Percentiles rank a stretch among this genome's conserved stretches.
These are phyloP conservation scores for Achlya flavicornis DNA, from an alignment of 2,888 invertebrate genomes.

Conservation along the genomic window DNA sequence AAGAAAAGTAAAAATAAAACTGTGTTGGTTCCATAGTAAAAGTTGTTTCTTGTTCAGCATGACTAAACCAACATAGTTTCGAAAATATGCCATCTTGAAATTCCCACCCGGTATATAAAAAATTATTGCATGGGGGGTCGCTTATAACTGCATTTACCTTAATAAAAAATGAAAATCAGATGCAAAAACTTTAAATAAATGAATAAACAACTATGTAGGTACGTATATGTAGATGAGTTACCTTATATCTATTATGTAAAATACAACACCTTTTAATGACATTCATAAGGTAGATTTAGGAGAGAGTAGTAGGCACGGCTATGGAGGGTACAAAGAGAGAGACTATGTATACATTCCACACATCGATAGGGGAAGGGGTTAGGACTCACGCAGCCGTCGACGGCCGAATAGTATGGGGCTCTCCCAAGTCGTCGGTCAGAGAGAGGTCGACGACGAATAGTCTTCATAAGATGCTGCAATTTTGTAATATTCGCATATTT, in stretches of 20 bases:
- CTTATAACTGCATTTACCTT: too few species aligned
- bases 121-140: too few species aligned
- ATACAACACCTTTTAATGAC: slow-evolving; percentile 58
- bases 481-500: slow-evolving; percentile 83
- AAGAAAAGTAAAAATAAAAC: too few species aligned
- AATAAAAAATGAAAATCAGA: not conserved
- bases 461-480: slow-evolving; percentile 89
- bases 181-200: not conserved
- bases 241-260: slow-evolving; percentile 20
- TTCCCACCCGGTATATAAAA: too few species aligned
- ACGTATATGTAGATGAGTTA: slow-evolving; percentile 18
- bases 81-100: too few species aligned
- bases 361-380: slow-evolving; percentile 72
- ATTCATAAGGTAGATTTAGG: slow-evolving; percentile 51
- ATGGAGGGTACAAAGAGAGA: slow-evolving; percentile 46
- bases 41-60: too few species aligned
- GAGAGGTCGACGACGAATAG: slow-evolving; percentile 88
- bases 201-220: slow-evolving; percentile 11
- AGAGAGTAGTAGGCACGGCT: slow-evolving; percentile 44
- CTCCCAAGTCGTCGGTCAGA: slow-evolving; percentile 84
- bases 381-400: slow-evolving; percentile 80
- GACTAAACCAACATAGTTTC: too few species aligned
- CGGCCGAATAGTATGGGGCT: slow-evolving; percentile 75
- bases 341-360: slow-evolving; percentile 75
- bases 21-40: too few species aligned